Evolutionary conservation across 1,140 invertebrate genomes (phyloP), one percentile per base, ranked within the genome.

Genomic region (Heliconius congener): DNA sequence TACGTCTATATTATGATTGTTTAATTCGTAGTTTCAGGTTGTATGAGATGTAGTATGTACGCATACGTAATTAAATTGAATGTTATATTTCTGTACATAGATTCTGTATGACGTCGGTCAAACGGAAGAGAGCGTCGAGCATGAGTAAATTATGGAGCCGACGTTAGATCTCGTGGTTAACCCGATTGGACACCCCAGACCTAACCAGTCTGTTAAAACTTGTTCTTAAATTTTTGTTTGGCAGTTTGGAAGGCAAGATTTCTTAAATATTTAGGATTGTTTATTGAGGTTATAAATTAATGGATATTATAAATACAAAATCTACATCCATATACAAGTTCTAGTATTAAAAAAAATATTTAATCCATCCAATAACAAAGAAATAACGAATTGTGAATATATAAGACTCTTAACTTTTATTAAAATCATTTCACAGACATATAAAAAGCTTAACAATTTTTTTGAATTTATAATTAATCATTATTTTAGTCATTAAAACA

Each of bases 91-190:
- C 6, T n/a, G n/a, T 30, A 66, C 5, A 16, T 66, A 66, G 23
- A 16, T 66, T 66, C 57, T 23, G 57, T 27, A 66, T 27, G 23
- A 66, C 60, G 3, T 66, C 27, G 27, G 60, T 66, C 13, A 30
- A 27, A 66, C 60, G 60, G 60, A 27, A n/a, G 57, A 57, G 80
- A 81, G 60, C 55, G 42, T 57, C 55, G 72, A 74, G 60, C 77
- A 77, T 74, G 83, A 85, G 87, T 92, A 92, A 92, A 91, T 92
- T 88, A 92, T 92, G 89, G 88, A 91, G 84, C 82, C 84, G 84
- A 87, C 86, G 85, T 87, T 86, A 88, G 85, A 84, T 82, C 83
- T 73, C 84, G 79, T 83, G 83, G 86, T 85, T 90, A 89, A 90
- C 87, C 88, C 88, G 23, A 71, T 77, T 75, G 73, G 79, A 81